Conservation (phyloP, 2,113 vertebrate species). For the Centropus bengalensis region DNA sequence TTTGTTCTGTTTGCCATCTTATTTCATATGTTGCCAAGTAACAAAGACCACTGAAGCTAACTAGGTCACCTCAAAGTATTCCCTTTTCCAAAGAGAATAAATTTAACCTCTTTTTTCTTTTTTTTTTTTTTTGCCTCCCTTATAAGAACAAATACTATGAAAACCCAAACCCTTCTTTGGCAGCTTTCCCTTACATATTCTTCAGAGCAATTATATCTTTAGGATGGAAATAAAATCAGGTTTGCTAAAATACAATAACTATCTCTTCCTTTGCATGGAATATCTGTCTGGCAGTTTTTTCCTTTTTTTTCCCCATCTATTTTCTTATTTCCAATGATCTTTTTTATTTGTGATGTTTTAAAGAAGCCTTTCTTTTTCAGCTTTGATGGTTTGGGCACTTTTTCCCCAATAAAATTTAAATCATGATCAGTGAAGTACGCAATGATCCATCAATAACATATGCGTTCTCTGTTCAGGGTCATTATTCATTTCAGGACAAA, state of each 20-base stretch:
- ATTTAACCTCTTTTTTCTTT: not conserved
- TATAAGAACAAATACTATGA: not conserved
- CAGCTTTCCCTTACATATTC: not conserved
- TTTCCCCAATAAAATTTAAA: not conserved
- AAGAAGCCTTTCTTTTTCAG: not conserved
- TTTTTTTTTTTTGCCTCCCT: not conserved
- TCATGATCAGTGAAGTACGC: not conserved
- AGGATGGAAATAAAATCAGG: not conserved
- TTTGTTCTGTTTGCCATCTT: conserved; percentile 63
- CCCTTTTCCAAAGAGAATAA: conserved; percentile 41
- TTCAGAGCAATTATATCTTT: not conserved
- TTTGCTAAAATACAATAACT: not conserved
- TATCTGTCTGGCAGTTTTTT: not conserved
- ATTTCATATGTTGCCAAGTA: conserved; percentile 67
- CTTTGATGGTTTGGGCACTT: not conserved
- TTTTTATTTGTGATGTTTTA: not conserved
- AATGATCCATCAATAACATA: not conserved
- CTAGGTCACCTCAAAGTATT: conserved; percentile 63
- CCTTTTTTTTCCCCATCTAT: not conserved
- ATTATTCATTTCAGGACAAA: not conserved
- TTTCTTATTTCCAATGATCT: not conserved
- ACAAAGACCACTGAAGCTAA: conserved; percentile 54
- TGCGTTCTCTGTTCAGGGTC: not conserved
- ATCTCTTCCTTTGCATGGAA: not conserved
- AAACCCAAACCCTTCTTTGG: not conserved